Conservation (phyloP, 2,113 vertebrate genomes). For the Aspiorhynchus laticeps region DNA sequence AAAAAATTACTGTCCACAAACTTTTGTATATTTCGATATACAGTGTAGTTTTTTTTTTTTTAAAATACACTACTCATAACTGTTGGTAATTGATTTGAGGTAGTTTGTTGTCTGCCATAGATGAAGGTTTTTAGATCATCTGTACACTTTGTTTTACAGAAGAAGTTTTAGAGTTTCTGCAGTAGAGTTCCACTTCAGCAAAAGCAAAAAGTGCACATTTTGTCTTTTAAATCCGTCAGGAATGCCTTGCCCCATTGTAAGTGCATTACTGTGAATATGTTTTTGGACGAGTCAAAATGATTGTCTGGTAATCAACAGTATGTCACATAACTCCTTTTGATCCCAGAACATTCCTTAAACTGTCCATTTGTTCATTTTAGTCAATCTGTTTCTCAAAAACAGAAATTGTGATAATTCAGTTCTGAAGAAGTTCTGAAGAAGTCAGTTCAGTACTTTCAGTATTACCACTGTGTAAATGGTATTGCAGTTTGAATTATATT, state of each 20-base stretch:
- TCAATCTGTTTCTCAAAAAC: not conserved
- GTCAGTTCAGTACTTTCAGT: not conserved
- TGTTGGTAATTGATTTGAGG: too few relatives aligned
- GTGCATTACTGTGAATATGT: not conserved
- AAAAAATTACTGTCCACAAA: not conserved
- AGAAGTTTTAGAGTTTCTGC: not conserved
- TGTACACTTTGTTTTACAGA: not conserved
- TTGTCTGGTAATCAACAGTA: not conserved
- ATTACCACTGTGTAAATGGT: not conserved
- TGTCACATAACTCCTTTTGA: not conserved
- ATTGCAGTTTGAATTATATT: conserved; percentile 1
- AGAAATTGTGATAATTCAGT: not conserved
- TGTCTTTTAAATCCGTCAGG: not conserved
- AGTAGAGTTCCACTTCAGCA: not conserved
- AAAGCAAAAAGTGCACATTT: not conserved
- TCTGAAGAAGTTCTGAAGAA: conserved; percentile 1
- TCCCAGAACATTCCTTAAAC: not conserved
- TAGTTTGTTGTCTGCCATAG: too few relatives aligned
- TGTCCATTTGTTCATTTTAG: not conserved
- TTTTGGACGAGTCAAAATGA: not conserved
- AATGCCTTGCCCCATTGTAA: not conserved
- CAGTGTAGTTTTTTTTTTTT: not conserved
- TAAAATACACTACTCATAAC: too few relatives aligned
- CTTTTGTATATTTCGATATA: not conserved
- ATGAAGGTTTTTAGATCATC: too few relatives aligned